A percentile compares a stretch with the other conserved stretches of the same genome.
Conservation (phyloP, 2,113 vertebrate species). For the Crotalus helleri region DNA sequence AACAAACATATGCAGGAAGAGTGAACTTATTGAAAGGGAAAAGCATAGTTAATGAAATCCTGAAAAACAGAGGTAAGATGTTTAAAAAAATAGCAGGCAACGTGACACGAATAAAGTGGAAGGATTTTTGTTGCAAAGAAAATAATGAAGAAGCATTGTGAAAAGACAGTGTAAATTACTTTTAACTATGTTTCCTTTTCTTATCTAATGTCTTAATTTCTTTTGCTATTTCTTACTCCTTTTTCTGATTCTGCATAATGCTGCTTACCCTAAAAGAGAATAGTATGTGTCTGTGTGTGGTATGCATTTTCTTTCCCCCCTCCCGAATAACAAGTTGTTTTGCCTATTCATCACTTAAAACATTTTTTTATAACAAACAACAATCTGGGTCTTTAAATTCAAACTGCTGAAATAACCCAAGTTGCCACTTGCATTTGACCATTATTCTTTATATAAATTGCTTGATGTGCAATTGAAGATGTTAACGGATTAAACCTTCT, state of each 20-base stretch:
- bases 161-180: not conserved
- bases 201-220: not conserved
- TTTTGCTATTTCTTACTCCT: not conserved
- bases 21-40: not conserved
- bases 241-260: not conserved
- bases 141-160: not conserved
- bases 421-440: not conserved
- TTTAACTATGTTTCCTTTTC: not conserved
- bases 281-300: not conserved
- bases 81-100: not conserved
- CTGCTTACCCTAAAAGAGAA: not conserved
- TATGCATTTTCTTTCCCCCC: too few relatives aligned
- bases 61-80: not conserved
- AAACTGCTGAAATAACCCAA: not conserved
- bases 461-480: not conserved
- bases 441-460: not conserved
- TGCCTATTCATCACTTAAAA: not conserved
- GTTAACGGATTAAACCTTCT: not conserved
- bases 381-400: not conserved
- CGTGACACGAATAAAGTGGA: not conserved
- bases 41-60: not conserved
- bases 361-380: not conserved
- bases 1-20: not conserved
- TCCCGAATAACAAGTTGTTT: not conserved
- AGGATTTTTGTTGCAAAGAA: not conserved